Base-by-base conservation (phyloP, 2,113 vertebrate species). In the Centropus unirufus region DNA sequence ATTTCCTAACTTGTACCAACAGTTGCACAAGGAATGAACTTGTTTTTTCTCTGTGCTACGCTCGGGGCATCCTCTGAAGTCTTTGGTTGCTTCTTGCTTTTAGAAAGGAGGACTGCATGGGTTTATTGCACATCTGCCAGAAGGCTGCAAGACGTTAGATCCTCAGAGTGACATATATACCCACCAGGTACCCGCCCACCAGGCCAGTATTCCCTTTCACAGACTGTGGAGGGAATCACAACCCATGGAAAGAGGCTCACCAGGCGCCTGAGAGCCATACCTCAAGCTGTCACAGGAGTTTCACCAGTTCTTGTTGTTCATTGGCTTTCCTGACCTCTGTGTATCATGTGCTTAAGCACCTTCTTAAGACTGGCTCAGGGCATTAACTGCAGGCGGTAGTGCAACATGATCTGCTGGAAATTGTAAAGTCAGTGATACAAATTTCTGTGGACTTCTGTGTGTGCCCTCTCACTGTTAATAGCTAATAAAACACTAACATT, bases 401-500 rank as follows among this genome's bases (percentile, higher is more conserved):
- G 3, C 81, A 92, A 62, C 13, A 3, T 9, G 59, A 76, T 76
- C 78, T 87, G 58, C 77, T 95, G 78, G 75, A 91, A 88, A 80
- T 4, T 26, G 39, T 69, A 3, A 73, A 91, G 51, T 19, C 82
- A 59, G 34, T 39, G 66, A 42, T 73, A 32, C 17, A 42, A 32
- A 46, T 59, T 77, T 73, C 17, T 47, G 32, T 58, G 62, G 21
- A 32, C 66, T 87, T 91, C 40, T 66, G 27, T 59, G 22, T 69
- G 78, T 83, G 78, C 75, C 49, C 44, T 57, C 63, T 82, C 55
- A 19, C 59, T 68, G 82, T 86, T 84, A 69, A 80, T 87, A 72
- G 16, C 67, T 93, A 93, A 96, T 85, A 95, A 97, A 92, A 17
- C 70, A 47, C 74, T 81, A 87, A 82, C 9, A 59, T 94, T 97